phyloP scores from a whole-genome alignment of 2,797 vertebrate genomes.

The Carapus acus region DNA sequence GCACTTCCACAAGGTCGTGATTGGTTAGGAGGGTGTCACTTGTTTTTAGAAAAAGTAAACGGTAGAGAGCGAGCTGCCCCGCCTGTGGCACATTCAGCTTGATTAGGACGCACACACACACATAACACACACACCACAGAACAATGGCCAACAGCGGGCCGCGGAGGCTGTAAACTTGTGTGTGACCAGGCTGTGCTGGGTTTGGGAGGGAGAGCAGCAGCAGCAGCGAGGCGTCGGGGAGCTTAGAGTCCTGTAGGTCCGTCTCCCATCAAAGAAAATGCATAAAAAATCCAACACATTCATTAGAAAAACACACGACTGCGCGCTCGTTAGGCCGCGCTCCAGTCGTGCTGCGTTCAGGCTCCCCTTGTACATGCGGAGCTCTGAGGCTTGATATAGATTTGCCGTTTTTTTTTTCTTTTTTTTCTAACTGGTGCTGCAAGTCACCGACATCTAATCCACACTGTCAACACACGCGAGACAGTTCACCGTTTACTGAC shows the following conservation, averaged over 20 bases:
- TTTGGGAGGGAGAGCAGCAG: slow-evolving; percentile 15
- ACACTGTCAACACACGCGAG: too few relatives aligned
- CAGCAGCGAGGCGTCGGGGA: slow-evolving; percentile 21
- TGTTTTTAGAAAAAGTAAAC: slow-evolving; percentile 27
- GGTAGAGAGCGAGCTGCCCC: slow-evolving; percentile 10
- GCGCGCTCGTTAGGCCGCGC: too few relatives aligned
- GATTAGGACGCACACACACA: slow-evolving; percentile 28
- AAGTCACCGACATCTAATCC: too few relatives aligned
- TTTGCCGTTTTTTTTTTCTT: too few relatives aligned
- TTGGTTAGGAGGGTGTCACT: slow-evolving; percentile 9
- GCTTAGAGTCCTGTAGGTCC: slow-evolving; percentile 2
- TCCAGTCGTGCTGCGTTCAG: too few relatives aligned
- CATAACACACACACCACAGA: slow-evolving; percentile 26
- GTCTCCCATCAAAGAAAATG: slow-evolving; percentile 20
- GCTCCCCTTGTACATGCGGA: too few relatives aligned
- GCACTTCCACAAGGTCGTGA: slow-evolving; percentile 26
- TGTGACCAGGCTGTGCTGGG: slow-evolving; percentile 24
- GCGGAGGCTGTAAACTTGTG: slow-evolving; percentile 57
- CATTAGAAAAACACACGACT: too few relatives aligned
- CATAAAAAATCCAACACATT: slow-evolving; percentile 28
- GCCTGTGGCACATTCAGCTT: slow-evolving; percentile 41
- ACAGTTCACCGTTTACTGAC: too few relatives aligned
- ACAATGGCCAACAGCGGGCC: slow-evolving; percentile 36
- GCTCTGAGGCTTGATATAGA: too few relatives aligned
- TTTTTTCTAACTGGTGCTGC: too few relatives aligned